Base-by-base conservation (phyloP, 2,797 vertebrate genomes). In the Pogonophryne albipinna region DNA sequence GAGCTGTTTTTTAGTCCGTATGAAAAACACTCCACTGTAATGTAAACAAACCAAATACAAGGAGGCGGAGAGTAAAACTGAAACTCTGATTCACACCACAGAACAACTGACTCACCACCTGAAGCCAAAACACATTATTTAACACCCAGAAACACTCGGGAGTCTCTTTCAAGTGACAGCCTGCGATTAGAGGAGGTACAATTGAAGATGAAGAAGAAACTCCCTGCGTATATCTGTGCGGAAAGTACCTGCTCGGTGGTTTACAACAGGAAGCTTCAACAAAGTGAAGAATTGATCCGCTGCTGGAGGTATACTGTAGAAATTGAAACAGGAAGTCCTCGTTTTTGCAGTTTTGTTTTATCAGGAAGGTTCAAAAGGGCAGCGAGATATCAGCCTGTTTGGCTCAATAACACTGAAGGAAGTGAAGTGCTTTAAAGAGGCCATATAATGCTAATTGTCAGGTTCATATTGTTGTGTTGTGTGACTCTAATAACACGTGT, bases 101-200 rank as follows among this genome's bases (percentile, higher is more conserved):
- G 73, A 79, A 72, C 67, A 20, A 47, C 55, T 71, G 80, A 84
- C 59, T 85, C 83, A 80, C 10, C 20, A 49, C 5, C 55, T 15
- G 19, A 41, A 66, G 38, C 5, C 63, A 50, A 57, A 58, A 77
- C 64, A 50, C 71, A 57, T 47, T 4, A n/a, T 72, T 62, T 50
- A 72, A 72, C 79, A 77, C 72, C 59, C 55, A 72, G 59, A 51
- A 44, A 65, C 12, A 49, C 27, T 38, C 6, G 42, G 38, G 20
- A 23, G 64, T 50, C 38, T 55, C 42, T 63, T 58, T 49, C 4
- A 15, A 16, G 76, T 71, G 73, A 57, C 57, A 49, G 68, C 34
- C 71, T 78, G 61, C 71, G 46, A 76, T 87, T 84, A 79, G 56
- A 59, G 77, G 77, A 34, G 2, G 3, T 56, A 13, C 31, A 23